These are phyloP conservation scores for Amia ocellicauda DNA, from an alignment of 2,113 vertebrate genomes.

Conservation along the genomic window DNA sequence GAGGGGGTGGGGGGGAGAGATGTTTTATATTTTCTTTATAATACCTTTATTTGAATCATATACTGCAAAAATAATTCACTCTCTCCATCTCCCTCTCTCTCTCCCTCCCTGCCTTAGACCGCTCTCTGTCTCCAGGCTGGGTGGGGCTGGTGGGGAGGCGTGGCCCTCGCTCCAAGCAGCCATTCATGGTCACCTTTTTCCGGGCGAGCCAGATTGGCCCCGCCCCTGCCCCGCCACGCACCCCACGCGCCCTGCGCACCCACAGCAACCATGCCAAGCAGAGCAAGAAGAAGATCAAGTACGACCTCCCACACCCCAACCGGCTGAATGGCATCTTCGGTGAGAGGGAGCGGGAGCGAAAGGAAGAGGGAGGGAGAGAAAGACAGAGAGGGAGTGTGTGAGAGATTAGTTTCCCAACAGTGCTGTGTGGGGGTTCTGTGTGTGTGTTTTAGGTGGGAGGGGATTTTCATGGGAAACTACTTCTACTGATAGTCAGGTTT, in stretches of 20 bases:
- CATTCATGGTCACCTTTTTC: constrained; percentile 95
- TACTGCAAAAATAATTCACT: background rate
- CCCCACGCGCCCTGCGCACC: constrained; percentile 66
- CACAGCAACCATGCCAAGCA: constrained; percentile 54
- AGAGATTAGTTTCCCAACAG: background rate
- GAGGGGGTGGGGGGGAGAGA: background rate
- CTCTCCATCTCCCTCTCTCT: background rate
- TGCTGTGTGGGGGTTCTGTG: too few species aligned
- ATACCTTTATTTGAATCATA: background rate
- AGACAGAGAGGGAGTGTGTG: background rate
- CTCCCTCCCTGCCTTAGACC: constrained; percentile 58
- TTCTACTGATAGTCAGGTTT: too few species aligned
- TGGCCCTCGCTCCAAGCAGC: constrained; percentile 84
- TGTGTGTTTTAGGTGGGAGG: too few species aligned
- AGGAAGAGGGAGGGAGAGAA: too few species aligned
- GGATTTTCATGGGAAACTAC: too few species aligned
- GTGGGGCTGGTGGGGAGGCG: constrained; percentile 80
- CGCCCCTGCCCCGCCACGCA: constrained; percentile 66
- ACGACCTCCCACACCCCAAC: constrained; percentile 75
- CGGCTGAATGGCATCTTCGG: constrained; percentile 74
- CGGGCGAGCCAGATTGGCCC: constrained; percentile 70
- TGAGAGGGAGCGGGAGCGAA: constrained; percentile 62
- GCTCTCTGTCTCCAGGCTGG: constrained; percentile 75
- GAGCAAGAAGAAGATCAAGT: constrained; percentile 77
- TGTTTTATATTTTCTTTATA: background rate